Evolutionary conservation across 1,140 invertebrate species (phyloP).

Genomic region (Drosophila jambulina): DNA sequence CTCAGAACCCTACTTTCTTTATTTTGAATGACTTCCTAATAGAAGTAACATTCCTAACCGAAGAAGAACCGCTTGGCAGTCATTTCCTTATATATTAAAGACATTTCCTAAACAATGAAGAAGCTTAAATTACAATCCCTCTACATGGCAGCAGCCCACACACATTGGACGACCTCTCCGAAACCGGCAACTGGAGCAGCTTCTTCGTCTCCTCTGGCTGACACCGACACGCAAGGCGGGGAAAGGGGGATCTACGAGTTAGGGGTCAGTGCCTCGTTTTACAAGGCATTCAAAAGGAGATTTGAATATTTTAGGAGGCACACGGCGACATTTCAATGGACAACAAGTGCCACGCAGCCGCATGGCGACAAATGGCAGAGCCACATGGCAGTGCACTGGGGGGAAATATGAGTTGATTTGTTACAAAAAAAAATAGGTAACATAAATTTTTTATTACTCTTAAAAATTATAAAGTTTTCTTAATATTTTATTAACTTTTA

Average conservation of each 20-base stretch:
- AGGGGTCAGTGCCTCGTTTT: constrained; percentile 74
- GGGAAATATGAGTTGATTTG: neutral
- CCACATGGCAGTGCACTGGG: constrained; percentile 11
- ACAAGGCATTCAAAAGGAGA: constrained; percentile 79
- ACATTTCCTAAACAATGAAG: constrained; percentile 30
- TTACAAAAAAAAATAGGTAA: neutral
- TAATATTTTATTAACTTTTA: too few relatives aligned
- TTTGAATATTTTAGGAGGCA: constrained; percentile 79
- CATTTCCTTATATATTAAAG: constrained; percentile 4
- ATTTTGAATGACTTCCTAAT: neutral
- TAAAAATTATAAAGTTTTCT: too few relatives aligned
- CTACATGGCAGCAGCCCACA: constrained; percentile 51
- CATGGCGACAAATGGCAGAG: constrained; percentile 65
- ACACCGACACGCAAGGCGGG: constrained; percentile 23
- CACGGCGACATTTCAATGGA: constrained; percentile 76
- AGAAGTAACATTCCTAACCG: neutral
- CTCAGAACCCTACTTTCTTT: neutral
- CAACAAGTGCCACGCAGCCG: constrained; percentile 67
- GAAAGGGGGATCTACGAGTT: constrained; percentile 15
- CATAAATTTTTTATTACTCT: neutral
- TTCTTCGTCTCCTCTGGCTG: constrained; percentile 7
- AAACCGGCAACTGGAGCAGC: constrained; percentile 62
- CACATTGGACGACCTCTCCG: constrained; percentile 33
- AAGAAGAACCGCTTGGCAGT: neutral
- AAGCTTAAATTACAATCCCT: constrained; percentile 56